phyloP scores from a whole-genome alignment of 2,797 vertebrate genomes.

The Phalloptychus januarius region DNA sequence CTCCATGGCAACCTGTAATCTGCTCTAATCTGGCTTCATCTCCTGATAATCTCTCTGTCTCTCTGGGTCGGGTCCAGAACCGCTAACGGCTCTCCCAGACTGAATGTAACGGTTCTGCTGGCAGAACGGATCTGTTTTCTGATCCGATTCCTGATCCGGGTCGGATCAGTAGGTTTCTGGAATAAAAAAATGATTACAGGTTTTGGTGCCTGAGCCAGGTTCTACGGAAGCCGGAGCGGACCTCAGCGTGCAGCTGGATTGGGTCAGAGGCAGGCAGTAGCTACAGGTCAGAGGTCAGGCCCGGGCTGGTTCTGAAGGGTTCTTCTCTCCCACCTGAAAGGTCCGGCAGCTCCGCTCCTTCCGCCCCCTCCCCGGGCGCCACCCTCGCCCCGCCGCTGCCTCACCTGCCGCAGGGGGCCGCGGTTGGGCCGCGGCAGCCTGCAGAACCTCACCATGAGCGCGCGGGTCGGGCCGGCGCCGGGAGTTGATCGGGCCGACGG shows the following conservation, averaged over 20 bases:
- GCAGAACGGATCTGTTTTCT: neutral
- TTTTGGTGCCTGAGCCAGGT: neutral
- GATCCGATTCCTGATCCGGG: neutral
- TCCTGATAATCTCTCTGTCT: neutral
- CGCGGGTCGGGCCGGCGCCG: neutral
- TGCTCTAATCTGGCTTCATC: neutral
- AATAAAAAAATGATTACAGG: neutral
- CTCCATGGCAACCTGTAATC: slow-evolving; percentile 15
- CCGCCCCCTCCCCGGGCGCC: slow-evolving; percentile 28
- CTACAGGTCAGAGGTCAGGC: neutral
- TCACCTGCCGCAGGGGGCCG: slow-evolving; percentile 50
- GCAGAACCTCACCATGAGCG: slow-evolving; percentile 57
- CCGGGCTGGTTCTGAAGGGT: neutral
- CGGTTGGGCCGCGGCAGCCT: neutral
- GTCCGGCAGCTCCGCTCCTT: slow-evolving; percentile 28
- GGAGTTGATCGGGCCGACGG: neutral
- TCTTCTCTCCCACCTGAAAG: slow-evolving; percentile 53
- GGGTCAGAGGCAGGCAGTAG: neutral
- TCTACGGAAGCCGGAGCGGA: neutral
- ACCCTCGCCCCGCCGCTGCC: slow-evolving; percentile 30
- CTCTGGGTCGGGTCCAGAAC: neutral
- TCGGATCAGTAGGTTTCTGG: neutral
- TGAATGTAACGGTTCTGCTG: neutral
- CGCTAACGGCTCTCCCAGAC: neutral
- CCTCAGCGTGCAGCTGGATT: neutral